Evolutionary conservation across 2,113 vertebrate genomes (phyloP), one percentile per base, ranked within the genome.

Genomic region (Limnothrissa miodon): DNA sequence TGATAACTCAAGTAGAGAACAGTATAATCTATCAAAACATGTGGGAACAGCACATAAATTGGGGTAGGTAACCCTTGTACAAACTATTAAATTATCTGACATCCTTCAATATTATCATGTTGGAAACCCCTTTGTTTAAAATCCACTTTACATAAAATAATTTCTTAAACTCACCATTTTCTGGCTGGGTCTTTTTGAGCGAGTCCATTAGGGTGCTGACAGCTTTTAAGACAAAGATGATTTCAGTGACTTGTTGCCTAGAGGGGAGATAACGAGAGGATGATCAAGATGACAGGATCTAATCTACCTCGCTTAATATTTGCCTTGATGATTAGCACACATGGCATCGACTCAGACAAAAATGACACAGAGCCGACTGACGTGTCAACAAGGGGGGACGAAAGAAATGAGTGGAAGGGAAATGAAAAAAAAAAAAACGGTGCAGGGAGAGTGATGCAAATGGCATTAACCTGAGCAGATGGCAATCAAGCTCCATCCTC

Each of bases 181-280:
- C 98, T 83, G 98, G 98, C 86, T 98, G 96, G 45, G 98, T 98
- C 95, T 99, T 99, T 93, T 99, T 99, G 83, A 99, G 97, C 0
- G 98, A 99, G 91, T 99, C 98, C 96, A 99, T 99, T 84, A 99
- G 97, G 87, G 98, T 99, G 91, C 98, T 99, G 91, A 99, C 96
- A 51, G 98, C 98, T 96, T 99, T 99, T 93, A 99, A 93, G 90
- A 99, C 97, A 92, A 99, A 99, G 93, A 99, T 98, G 83, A 99
- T 99, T 95, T 99, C 98, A 45, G 98, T 99, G 91, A 99, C 97
- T 93, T 98, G 98, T 92, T 99, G 98, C 95, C 98, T 99, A 83
- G 46, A 94, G 91, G 87, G 59, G 11, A 15, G 66, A 74, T 17
- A 74, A 74, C 10, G 11, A 74, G 66, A 74, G 53, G 48, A 53